These are phyloP conservation scores for Lithobates pipiens DNA, from an alignment of 2,797 vertebrate species.

Conservation along the genomic window DNA sequence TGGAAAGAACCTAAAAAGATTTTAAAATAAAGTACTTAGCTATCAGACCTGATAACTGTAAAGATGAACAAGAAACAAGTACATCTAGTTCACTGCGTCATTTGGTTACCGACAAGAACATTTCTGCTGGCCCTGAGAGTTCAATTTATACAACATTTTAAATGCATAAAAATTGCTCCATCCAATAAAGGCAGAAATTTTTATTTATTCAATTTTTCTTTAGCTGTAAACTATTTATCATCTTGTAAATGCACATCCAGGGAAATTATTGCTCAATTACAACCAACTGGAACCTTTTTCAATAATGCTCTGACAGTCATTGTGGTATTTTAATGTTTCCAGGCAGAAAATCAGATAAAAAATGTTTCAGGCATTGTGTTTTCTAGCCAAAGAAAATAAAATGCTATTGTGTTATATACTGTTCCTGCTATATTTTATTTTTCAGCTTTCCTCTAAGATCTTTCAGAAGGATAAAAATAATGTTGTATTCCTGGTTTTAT, in stretches of 20 bases:
- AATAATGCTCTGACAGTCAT: not conserved
- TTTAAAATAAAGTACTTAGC: not conserved
- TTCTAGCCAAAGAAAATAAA: constrained; percentile 19
- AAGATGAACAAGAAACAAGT: not conserved
- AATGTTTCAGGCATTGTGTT: not conserved
- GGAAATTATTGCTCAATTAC: constrained; percentile 21
- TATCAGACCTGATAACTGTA: not conserved
- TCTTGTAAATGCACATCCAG: not conserved
- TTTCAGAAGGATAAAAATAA: no score
- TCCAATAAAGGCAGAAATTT: not conserved
- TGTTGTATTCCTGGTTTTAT: no score
- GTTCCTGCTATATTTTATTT: not conserved
- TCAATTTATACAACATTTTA: not conserved
- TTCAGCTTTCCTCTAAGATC: no score
- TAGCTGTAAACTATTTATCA: constrained; percentile 10
- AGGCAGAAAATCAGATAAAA: constrained; percentile 10
- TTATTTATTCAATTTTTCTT: not conserved
- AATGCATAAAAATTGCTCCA: not conserved
- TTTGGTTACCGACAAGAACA: not conserved
- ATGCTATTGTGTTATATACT: not conserved
- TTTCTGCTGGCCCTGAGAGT: not conserved
- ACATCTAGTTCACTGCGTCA: not conserved
- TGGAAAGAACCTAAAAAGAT: constrained; percentile 4
- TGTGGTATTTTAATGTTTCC: constrained; percentile 27
- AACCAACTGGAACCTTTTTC: not conserved